A percentile compares a stretch with the other conserved stretches of the same genome.
These are phyloP conservation scores for Megaptera novaeangliae DNA, from an alignment of 2,113 vertebrate genomes.

Conservation along the genomic window DNA sequence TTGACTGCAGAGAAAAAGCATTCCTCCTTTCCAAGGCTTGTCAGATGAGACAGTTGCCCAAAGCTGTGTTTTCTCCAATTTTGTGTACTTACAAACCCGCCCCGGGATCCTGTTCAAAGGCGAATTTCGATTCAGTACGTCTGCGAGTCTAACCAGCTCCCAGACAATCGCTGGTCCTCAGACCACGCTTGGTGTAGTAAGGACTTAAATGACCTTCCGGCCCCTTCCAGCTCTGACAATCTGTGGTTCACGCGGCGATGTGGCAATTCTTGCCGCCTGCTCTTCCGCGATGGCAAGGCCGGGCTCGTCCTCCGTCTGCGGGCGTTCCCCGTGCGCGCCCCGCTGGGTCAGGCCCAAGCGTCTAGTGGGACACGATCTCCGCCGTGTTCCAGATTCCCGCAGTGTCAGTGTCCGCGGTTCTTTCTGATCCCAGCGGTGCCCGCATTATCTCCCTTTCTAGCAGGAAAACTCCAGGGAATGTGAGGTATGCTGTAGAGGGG, in stretches of 20 bases:
- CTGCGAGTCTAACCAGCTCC: not conserved
- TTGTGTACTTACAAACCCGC: not conserved
- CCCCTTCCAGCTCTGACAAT: not conserved
- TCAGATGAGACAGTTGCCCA: not conserved
- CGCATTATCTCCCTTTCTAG: not conserved
- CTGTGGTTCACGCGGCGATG: accelerated
- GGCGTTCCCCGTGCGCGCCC: accelerated
- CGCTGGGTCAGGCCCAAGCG: accelerated
- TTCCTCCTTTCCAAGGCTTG: not conserved
- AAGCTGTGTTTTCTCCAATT: not conserved
- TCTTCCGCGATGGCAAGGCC: not conserved
- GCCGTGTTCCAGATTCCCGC: accelerated
- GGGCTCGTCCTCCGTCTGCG: no score
- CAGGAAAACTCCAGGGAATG: slow-evolving; percentile 86
- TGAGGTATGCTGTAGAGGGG: slow-evolving; percentile 84
- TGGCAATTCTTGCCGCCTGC: not conserved
- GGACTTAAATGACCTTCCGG: not conserved
- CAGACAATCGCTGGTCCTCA: no score
- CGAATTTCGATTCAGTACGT: not conserved
- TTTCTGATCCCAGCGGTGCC: not conserved
- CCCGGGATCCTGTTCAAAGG: no score
- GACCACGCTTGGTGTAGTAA: not conserved
- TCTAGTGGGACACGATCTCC: accelerated
- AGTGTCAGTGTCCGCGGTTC: accelerated
- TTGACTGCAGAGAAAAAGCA: not conserved